Conservation (phyloP, 2,113 vertebrate genomes). For the Crotophaga sulcirostris region DNA sequence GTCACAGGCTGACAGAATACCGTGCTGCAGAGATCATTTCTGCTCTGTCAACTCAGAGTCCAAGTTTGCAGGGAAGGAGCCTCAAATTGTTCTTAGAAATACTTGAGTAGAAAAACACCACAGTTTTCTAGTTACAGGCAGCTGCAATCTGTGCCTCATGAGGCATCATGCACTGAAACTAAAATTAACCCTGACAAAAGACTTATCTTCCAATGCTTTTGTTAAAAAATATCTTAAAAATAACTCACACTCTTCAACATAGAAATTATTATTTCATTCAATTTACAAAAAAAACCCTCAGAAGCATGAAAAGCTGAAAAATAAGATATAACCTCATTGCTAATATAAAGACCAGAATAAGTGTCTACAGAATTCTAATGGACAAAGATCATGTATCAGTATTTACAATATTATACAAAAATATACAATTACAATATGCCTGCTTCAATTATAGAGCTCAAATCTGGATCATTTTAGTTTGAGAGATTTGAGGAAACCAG, state of each 20-base stretch:
- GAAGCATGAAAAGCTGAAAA: not conserved
- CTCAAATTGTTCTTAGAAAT: not conserved
- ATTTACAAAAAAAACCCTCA: not conserved
- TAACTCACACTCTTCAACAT: not conserved
- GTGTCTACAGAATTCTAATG: not conserved
- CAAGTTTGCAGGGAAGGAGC: not conserved
- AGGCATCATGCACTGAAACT: not conserved
- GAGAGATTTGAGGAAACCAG: not conserved
- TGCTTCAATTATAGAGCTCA: not conserved
- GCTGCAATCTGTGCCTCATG: not conserved
- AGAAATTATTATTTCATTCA: not conserved
- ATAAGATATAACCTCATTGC: not conserved
- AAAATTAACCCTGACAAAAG: not conserved
- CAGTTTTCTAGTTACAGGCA: not conserved
- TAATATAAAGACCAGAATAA: not conserved
- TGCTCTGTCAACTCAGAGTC: constrained; percentile 6
- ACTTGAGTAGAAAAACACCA: not conserved
- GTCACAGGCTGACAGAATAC: not conserved
- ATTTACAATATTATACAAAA: too few species aligned
- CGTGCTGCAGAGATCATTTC: constrained; percentile 7
- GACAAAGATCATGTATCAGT: not conserved
- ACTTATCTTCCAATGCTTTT: not conserved
- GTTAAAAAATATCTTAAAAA: not conserved
- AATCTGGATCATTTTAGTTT: not conserved
- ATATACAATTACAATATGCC: not conserved